Conservation (phyloP, 2,888 invertebrate genomes). For the Lasioglossum pauxillum region DNA sequence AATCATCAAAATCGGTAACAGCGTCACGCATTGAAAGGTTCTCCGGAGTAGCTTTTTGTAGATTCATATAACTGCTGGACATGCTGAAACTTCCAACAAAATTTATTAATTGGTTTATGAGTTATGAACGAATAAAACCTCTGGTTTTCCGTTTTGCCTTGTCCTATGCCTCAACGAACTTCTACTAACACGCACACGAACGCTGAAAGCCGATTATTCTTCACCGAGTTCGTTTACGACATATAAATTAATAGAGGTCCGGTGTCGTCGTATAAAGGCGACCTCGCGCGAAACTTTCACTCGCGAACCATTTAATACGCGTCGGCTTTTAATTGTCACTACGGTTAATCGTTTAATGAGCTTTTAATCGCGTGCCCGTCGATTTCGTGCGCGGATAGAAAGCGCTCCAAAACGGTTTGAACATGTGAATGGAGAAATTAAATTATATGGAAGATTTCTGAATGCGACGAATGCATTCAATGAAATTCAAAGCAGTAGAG, state of each 20-base stretch:
- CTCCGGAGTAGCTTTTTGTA: neutral
- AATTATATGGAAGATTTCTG: no score
- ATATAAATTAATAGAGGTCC: slow-evolving; percentile 13
- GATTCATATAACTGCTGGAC: neutral
- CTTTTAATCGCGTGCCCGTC: neutral
- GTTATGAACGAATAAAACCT: no score
- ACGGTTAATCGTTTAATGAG: slow-evolving; percentile 13
- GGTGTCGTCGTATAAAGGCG: neutral
- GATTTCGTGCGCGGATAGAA: slow-evolving; percentile 10
- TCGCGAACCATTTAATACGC: neutral
- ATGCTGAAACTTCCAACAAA: no score
- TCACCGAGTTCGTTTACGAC: neutral
- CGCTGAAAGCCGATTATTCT: slow-evolving; percentile 26
- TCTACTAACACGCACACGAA: neutral
- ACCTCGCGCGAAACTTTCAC: slow-evolving; percentile 9
- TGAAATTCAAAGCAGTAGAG: no score
- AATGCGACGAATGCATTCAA: no score
- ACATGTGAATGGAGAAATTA: neutral
- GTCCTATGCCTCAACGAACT: neutral
- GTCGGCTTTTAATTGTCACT: slow-evolving; percentile 5
- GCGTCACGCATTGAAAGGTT: no score
- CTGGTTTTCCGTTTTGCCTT: neutral
- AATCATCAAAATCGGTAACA: no score
- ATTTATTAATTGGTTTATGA: neutral
- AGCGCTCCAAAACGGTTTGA: neutral